A percentile compares a stretch with the other conserved stretches of the same genome.
Conservation (phyloP, 2,888 invertebrate genomes). For the Creontiades dilutus region DNA sequence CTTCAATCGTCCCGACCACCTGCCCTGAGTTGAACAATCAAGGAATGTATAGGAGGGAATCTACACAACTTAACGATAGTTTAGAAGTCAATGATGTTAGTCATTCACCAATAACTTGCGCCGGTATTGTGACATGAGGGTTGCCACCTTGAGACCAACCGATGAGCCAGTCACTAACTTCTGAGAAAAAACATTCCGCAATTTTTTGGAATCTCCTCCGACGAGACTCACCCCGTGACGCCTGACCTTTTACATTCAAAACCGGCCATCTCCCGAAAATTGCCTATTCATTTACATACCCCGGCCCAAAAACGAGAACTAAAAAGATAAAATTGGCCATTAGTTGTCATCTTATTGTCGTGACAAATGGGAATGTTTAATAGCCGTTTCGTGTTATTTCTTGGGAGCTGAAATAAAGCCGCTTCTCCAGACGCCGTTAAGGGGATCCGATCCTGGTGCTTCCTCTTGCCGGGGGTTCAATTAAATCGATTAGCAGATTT, state of each 20-base stretch:
- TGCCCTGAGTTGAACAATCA: neutral
- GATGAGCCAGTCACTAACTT: neutral
- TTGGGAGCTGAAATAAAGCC: neutral
- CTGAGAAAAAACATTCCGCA: neutral
- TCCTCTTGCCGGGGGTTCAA: neutral
- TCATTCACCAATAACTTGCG: neutral
- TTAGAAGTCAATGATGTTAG: neutral
- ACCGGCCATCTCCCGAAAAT: neutral
- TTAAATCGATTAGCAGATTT: neutral
- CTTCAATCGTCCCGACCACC: neutral
- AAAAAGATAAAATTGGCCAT: neutral
- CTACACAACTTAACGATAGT: neutral
- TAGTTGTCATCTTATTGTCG: neutral
- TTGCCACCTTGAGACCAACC: neutral
- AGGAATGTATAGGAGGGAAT: neutral
- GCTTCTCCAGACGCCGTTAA: neutral
- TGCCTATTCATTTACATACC: conserved; percentile 8
- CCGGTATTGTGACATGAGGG: neutral
- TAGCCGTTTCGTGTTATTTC: conserved; percentile 20
- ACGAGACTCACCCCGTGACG: neutral
- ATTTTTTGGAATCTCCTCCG: neutral
- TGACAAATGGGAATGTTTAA: conserved; percentile 4
- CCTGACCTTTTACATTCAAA: neutral
- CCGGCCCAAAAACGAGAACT: neutral
- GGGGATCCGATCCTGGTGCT: neutral